These are phyloP conservation scores for Phenganax subtilis DNA, from an alignment of 92 coral and sea anemone species.

Conservation along the genomic window DNA sequence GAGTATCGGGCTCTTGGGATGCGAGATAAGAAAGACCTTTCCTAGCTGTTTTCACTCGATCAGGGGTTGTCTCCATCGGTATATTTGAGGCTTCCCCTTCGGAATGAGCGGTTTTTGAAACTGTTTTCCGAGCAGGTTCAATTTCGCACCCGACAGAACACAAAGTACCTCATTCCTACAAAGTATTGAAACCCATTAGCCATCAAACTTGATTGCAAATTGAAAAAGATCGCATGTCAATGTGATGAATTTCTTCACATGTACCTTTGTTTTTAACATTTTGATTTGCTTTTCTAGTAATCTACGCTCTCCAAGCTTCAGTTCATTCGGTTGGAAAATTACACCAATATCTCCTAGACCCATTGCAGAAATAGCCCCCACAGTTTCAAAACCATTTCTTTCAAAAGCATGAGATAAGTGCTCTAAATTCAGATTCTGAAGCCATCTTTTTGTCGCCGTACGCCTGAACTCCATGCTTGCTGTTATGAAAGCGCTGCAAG, in stretches of 20 bases:
- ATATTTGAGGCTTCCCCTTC: slow-evolving; percentile 2
- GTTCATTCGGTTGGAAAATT: slow-evolving; percentile 1
- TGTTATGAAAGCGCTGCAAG: background rate
- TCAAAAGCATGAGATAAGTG: background rate
- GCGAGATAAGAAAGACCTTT: background rate
- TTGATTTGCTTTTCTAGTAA: background rate
- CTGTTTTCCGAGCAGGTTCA: background rate
- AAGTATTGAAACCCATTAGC: background rate
- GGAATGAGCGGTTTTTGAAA: background rate
- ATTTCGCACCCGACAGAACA: background rate
- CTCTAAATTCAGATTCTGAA: background rate
- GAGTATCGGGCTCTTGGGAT: background rate
- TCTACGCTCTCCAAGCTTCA: background rate
- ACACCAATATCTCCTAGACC: background rate
- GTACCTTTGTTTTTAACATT: slow-evolving; percentile 7
- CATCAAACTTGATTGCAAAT: background rate
- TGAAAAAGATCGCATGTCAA: background rate
- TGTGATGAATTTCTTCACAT: background rate
- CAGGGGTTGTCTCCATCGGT: too few species aligned
- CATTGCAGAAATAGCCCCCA: background rate
- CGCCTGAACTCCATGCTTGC: slow-evolving; percentile 1
- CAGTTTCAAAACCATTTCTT: slow-evolving; percentile 5
- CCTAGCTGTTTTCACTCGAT: background rate
- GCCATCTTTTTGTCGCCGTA: slow-evolving; percentile 3
- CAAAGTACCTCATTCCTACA: slow-evolving; percentile 6